Evolutionary conservation across 2,113 vertebrate genomes (phyloP).

Genomic region (Stegastes partitus): DNA sequence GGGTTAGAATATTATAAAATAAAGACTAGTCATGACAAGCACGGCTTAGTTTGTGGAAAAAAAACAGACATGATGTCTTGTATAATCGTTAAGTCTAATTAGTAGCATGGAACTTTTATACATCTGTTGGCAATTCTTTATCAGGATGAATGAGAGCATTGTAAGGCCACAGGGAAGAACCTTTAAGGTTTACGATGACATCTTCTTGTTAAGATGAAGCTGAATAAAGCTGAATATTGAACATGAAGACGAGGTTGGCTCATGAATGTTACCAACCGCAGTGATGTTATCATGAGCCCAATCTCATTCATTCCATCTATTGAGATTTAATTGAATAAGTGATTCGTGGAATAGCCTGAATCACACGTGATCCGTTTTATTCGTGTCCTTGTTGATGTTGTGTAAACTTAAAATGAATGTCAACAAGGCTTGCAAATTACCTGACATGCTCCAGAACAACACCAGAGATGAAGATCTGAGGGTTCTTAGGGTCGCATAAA

Average conservation of each 20-base stretch:
- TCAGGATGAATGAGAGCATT: too few relatives aligned
- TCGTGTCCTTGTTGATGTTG: not conserved
- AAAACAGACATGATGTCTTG: too few relatives aligned
- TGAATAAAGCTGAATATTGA: not conserved
- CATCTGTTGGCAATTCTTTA: too few relatives aligned
- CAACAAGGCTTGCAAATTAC: not conserved
- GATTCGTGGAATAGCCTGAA: not conserved
- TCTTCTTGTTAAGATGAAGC: too few relatives aligned
- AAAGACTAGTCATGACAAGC: too few relatives aligned
- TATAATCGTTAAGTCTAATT: too few relatives aligned
- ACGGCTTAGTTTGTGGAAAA: too few relatives aligned
- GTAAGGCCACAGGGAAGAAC: too few relatives aligned
- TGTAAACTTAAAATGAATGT: not conserved
- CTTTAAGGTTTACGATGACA: too few relatives aligned
- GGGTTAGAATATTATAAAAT: too few relatives aligned
- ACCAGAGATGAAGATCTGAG: not conserved
- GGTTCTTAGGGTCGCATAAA: not conserved
- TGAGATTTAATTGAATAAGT: not conserved
- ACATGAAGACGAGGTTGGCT: not conserved
- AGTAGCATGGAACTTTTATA: too few relatives aligned
- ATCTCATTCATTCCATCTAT: conserved; percentile 1
- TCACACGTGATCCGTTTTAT: not conserved
- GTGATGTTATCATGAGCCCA: not conserved
- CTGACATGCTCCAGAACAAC: not conserved
- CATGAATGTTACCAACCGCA: not conserved